Conservation (phyloP, 2,797 vertebrate genomes). For the Caiman crocodilus region DNA sequence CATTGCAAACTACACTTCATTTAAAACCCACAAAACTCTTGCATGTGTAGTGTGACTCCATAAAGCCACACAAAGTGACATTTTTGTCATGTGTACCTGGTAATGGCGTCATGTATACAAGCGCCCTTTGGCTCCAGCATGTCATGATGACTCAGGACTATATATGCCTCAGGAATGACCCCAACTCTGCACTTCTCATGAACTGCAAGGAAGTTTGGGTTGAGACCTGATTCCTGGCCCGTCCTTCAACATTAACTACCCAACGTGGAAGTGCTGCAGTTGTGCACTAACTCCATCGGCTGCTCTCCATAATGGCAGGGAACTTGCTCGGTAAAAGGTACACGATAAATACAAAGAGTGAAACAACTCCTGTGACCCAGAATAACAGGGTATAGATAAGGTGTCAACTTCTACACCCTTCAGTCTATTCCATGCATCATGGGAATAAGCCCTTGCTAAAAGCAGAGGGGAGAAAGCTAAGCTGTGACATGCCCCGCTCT, state of each 20-base stretch:
- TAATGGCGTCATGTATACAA: no score
- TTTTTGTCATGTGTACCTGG: no score
- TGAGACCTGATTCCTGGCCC: not conserved
- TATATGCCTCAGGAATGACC: not conserved
- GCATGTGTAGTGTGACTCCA: no score
- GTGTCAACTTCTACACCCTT: not conserved
- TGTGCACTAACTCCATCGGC: not conserved
- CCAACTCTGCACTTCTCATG: not conserved
- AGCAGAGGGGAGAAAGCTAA: not conserved
- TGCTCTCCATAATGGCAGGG: not conserved
- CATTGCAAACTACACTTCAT: no score
- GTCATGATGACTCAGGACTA: no score
- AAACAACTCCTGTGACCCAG: not conserved
- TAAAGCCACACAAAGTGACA: no score
- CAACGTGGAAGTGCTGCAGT: not conserved
- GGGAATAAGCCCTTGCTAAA: not conserved
- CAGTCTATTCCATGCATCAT: not conserved
- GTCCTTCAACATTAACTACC: not conserved
- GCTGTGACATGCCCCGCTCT: not conserved
- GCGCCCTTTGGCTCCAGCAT: not conserved
- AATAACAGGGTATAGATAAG: not conserved
- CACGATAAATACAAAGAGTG: not conserved
- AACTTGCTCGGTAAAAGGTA: not conserved
- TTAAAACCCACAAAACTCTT: no score
- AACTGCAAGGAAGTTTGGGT: not conserved